phyloP scores from a whole-genome alignment of 2,113 vertebrate genomes.

The Podarcis cretensis region DNA sequence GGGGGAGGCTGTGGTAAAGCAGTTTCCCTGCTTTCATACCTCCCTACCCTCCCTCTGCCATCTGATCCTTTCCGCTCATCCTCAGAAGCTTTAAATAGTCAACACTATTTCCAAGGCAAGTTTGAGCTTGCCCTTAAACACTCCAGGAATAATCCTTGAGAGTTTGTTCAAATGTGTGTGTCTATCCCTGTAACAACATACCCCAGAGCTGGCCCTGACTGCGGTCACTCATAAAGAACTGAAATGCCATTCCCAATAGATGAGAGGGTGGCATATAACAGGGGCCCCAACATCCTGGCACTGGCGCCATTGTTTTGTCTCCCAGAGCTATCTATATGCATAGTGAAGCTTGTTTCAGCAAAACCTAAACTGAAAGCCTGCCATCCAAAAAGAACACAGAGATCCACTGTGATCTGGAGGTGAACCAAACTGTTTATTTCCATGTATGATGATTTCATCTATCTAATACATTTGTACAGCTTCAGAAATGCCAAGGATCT shows the following conservation, averaged over 20 bases:
- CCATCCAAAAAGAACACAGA: neutral
- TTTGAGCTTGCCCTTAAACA: constrained; percentile 72
- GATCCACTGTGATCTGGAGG: neutral
- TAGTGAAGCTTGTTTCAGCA: neutral
- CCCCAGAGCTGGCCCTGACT: constrained; percentile 6
- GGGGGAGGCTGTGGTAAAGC: constrained; percentile 42
- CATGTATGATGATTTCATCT: neutral
- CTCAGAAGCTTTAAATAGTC: constrained; percentile 72
- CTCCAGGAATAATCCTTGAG: constrained; percentile 71
- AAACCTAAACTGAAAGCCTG: constrained; percentile 12
- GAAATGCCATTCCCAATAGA: neutral
- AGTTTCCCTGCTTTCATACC: constrained; percentile 61
- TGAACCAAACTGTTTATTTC: constrained; percentile 35
- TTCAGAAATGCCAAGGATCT: neutral
- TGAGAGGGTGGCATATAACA: neutral
- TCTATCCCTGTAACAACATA: constrained; percentile 40
- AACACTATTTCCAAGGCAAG: constrained; percentile 68
- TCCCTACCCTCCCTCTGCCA: constrained; percentile 67
- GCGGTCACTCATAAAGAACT: constrained; percentile 21
- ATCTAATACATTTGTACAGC: neutral
- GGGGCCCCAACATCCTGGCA: accelerated
- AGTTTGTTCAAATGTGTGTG: constrained; percentile 45
- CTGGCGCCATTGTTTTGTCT: neutral
- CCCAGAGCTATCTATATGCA: neutral
- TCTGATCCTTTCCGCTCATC: constrained; percentile 48